Percentiles rank a stretch among this genome's conserved stretches.
These are phyloP conservation scores for Thecocarcelia acutangulata DNA, from an alignment of 2,888 invertebrate species.

Conservation along the genomic window DNA sequence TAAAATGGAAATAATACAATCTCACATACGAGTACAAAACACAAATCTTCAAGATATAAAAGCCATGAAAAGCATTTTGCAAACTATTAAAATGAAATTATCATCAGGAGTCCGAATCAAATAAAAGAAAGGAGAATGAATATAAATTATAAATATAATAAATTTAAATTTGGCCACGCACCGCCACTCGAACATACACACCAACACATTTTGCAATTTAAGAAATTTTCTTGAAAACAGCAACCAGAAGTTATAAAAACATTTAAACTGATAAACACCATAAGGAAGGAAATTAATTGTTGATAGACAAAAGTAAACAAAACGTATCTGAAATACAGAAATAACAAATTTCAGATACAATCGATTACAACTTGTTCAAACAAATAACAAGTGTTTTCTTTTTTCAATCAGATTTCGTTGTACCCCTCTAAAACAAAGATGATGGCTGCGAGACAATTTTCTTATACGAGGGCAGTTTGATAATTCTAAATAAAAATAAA, in stretches of 20 bases:
- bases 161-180: constrained; percentile 51
- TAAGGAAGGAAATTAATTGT: constrained; percentile 43
- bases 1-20: neutral
- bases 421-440: neutral
- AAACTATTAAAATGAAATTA: constrained; percentile 51
- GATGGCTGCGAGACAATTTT: too few species aligned
- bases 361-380: too few species aligned
- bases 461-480: too few species aligned
- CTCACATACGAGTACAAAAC: neutral
- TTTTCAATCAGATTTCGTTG: constrained; percentile 29
- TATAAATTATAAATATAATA: constrained; percentile 51
- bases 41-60: constrained; percentile 15
- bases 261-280: constrained; percentile 34
- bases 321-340: constrained; percentile 19
- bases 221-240: constrained; percentile 40
- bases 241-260: neutral
- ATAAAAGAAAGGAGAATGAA: neutral
- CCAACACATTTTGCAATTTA: constrained; percentile 10
- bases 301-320: constrained; percentile 44
- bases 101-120: constrained; percentile 26
- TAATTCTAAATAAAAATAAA: too few species aligned
- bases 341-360: constrained; percentile 27
- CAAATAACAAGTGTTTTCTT: too few species aligned
- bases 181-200: too few species aligned
- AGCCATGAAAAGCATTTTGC: too few species aligned